Base-by-base conservation (phyloP, 2,797 vertebrate species). In the Lophius americanus region DNA sequence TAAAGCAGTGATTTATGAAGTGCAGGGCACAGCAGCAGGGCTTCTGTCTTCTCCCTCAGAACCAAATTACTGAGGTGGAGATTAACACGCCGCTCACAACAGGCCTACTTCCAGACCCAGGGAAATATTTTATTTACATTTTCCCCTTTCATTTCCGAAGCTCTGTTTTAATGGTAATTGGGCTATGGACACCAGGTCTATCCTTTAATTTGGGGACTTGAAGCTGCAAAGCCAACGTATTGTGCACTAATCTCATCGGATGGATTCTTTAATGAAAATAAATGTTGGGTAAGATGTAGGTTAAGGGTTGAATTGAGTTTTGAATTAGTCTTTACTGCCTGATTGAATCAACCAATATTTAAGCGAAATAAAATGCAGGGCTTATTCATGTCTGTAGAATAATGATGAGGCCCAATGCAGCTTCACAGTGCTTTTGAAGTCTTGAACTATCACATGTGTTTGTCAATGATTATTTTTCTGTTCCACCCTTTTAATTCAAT, bases 1-100 rank as follows among this genome's bases (percentile, higher is more conserved):
- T 98, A 98, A 97, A 98, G 96, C 95, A 93, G 96, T 98, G 96
- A 99, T 98, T 99, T 99, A 98, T 98, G 96, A 96, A 97, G 95
- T 96, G 96, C 94, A 96, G 97, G 96, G 94, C 95, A 95, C 94
- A 95, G 96, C 96, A 95, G 96, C 96, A 95, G 95, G 95, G 96
- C 96, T 98, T 97, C 97, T 96, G 97, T 98, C 96, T 96, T 96
- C 96, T 98, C 95, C 95, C 94, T 94, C 94, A 96, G 94, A 96
- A 97, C 96, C 96, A 96, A 97, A 98, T 98, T 96, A 97, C 95
- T 89, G 95, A 96, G 95, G 95, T 96, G 95, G 96, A 98, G 95
- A 98, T 97, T 98, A 98, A 97, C 96, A 96, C 96, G 94, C 95
- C 93, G 84, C 95, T 95, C 95, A 93, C 95, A 91, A 91, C 89